Evolutionary conservation across 2,888 invertebrate genomes (phyloP).

Genomic region (Drosophila kanekoi): DNA sequence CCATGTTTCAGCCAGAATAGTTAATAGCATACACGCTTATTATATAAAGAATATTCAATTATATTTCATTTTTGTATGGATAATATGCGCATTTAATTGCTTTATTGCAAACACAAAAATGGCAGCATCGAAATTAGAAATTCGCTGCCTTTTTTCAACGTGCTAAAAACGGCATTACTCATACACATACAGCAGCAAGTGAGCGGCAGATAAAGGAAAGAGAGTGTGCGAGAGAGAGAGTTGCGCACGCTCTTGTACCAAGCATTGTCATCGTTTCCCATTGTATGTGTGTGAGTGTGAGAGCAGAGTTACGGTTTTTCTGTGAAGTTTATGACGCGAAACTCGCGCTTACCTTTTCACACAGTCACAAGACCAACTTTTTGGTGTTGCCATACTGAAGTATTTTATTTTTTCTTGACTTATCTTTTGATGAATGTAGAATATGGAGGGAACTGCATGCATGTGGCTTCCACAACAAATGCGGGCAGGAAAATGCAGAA

Average conservation of each 20-base stretch:
- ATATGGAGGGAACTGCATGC: conserved; percentile 22
- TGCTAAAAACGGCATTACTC: conserved; percentile 78
- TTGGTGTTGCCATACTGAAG: conserved; percentile 69
- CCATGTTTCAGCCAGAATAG: conserved; percentile 34
- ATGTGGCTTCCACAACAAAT: conserved; percentile 33
- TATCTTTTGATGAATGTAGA: conserved; percentile 27
- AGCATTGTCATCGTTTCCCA: conserved; percentile 48
- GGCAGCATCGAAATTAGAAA: conserved; percentile 63
- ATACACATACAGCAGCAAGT: conserved; percentile 45
- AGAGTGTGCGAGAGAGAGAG: conserved; percentile 23
- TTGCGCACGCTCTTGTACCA: conserved; percentile 52
- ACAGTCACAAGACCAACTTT: conserved; percentile 72
- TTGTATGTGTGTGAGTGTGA: conserved; percentile 25
- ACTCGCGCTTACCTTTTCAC: conserved; percentile 64
- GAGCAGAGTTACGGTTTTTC: conserved; percentile 58
- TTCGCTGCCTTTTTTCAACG: conserved; percentile 55
- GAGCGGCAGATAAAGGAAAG: conserved; percentile 34
- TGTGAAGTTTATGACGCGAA: conserved; percentile 68
- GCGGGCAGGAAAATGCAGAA: conserved; percentile 9
- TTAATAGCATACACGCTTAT: conserved; percentile 30
- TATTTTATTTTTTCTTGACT: conserved; percentile 32
- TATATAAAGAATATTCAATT: conserved; percentile 51
- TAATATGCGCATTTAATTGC: conserved; percentile 47
- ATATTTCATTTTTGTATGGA: conserved; percentile 33
- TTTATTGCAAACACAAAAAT: conserved; percentile 57